phyloP scores from a whole-genome alignment of 2,797 vertebrate species.

The Pangasius sanitwongsei region DNA sequence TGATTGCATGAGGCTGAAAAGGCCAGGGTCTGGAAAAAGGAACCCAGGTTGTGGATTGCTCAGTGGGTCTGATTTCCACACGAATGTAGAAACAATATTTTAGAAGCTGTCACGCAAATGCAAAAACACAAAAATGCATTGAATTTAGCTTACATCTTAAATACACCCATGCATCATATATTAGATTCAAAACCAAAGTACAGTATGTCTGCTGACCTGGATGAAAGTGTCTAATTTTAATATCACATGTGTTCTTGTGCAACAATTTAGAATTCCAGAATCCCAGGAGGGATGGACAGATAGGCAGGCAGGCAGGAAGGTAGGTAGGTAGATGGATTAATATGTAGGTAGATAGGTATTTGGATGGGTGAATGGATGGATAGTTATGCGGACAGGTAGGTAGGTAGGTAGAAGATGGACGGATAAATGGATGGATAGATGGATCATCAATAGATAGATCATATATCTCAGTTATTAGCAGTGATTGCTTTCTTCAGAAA shows the following conservation, averaged over 20 bases:
- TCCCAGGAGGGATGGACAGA: not conserved
- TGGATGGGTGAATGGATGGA: not conserved
- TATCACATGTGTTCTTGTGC: not conserved
- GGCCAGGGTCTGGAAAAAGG: constrained; percentile 34
- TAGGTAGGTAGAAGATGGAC: not conserved
- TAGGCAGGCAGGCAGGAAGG: not conserved
- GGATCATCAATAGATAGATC: not conserved
- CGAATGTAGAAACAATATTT: not conserved
- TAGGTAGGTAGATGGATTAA: too few relatives aligned
- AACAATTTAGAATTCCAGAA: constrained; percentile 28
- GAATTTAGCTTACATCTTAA: constrained; percentile 8
- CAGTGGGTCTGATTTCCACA: not conserved
- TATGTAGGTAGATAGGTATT: not conserved
- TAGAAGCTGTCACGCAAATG: not conserved
- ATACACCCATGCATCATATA: not conserved
- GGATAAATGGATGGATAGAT: not conserved
- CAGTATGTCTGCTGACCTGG: not conserved
- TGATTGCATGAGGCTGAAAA: constrained; percentile 51
- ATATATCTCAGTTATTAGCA: not conserved
- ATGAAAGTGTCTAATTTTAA: not conserved
- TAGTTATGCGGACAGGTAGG: not conserved
- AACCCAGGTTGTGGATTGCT: constrained; percentile 16
- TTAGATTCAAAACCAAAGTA: not conserved
- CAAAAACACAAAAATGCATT: not conserved
- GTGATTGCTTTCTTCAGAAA: not conserved